Evolutionary conservation across 2,888 invertebrate genomes (phyloP).

Genomic region (Muschampia plurimacula): DNA sequence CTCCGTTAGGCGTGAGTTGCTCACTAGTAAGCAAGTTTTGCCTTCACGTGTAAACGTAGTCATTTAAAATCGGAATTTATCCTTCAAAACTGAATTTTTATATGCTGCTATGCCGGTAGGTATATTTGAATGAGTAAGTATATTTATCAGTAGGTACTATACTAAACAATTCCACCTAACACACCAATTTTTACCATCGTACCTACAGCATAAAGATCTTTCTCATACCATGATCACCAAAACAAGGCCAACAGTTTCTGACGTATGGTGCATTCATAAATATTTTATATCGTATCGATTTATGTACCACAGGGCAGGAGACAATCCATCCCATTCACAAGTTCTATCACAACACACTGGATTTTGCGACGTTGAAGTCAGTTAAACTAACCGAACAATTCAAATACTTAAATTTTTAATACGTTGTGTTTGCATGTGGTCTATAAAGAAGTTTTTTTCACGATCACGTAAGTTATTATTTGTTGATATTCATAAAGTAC

Average conservation of each 20-base stretch:
- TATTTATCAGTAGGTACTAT: not conserved
- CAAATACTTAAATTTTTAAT: not conserved
- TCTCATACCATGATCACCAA: slow-evolving; percentile 9
- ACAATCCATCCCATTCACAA: slow-evolving; percentile 3
- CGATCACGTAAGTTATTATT: not conserved
- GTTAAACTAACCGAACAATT: not conserved
- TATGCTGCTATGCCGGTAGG: not conserved
- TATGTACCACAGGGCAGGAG: not conserved
- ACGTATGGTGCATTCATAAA: slow-evolving; percentile 20
- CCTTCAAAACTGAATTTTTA: not conserved
- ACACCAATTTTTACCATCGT: slow-evolving; percentile 4
- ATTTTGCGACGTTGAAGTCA: not conserved
- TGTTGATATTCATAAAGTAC: not conserved
- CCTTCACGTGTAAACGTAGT: too few species aligned
- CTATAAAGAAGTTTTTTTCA: not conserved
- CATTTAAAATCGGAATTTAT: not conserved
- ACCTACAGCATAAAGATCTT: not conserved
- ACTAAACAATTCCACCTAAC: not conserved
- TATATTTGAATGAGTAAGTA: not conserved
- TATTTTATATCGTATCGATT: slow-evolving; percentile 15
- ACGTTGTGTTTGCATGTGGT: not conserved
- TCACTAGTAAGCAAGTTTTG: too few species aligned
- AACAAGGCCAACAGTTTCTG: slow-evolving; percentile 10
- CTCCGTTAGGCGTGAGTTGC: too few species aligned
- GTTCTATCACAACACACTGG: not conserved